These are phyloP conservation scores for Xenus cinereus DNA, from an alignment of 2,113 vertebrate genomes.

Conservation along the genomic window DNA sequence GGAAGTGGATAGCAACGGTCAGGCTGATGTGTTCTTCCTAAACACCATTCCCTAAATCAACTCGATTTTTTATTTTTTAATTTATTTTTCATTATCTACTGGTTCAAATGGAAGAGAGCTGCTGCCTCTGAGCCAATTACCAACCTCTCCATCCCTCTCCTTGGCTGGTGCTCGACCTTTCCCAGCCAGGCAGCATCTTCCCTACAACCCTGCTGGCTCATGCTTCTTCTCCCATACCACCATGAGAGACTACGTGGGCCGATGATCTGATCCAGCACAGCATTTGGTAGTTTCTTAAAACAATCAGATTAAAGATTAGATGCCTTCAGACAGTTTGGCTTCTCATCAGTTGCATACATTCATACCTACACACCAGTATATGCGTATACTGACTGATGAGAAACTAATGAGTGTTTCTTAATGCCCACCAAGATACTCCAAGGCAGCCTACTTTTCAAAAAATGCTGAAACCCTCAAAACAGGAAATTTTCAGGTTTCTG, in stretches of 20 bases:
- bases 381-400: not conserved
- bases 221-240: not conserved
- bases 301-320: not conserved
- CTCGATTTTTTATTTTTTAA: accelerated
- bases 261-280: not conserved
- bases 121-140: not conserved
- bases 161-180: not conserved
- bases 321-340: not conserved
- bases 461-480: not conserved
- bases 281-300: not conserved
- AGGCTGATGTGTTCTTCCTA: not conserved
- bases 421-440: not conserved
- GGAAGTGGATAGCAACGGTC: not conserved
- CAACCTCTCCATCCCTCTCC: not conserved
- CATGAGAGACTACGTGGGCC: not conserved
- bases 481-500: not conserved
- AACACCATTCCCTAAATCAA: not conserved
- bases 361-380: not conserved
- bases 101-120: not conserved
- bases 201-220: accelerated
- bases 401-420: not conserved
- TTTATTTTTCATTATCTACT: not conserved
- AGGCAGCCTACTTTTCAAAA: not conserved
- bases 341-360: not conserved
- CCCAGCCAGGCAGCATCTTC: not conserved